Base-by-base conservation (phyloP, 1,140 invertebrate genomes). In the Drosophila lowei region DNA sequence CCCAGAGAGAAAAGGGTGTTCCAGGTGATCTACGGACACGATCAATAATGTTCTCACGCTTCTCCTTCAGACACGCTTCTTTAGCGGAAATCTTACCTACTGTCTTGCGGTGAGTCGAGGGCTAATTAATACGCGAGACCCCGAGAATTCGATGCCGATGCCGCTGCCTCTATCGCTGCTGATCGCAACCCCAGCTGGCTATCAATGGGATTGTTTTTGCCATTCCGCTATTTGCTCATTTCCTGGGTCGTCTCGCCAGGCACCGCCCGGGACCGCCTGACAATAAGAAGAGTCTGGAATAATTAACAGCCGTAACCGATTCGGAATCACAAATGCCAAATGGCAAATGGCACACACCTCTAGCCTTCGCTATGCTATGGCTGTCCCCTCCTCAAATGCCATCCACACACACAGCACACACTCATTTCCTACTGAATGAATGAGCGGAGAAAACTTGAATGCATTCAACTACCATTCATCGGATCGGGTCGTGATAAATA, bases 261-360 rank as follows among this genome's bases (percentile, higher is more conserved):
- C 34, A 38, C 34, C 34, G 34, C 34, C 34, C 34, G 11, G 13
- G 34, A 53, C 23, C 23, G 23, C 3, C 50, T 28, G 52, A 70
- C 66, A 70, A 68, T 68, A 53, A 65, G 0, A n/a, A 15, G 55
- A 57, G 44, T 30, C 65, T 83, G 70, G 79, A 77, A 81, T 83
- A 81, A 81, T 83, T 81, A 81, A 74, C 75, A 84, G 70, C 66
- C 68, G 79, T 73, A 76, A 80, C 77, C 66, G 54, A 80, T 65
- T 70, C n/a, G 66, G 66, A 70, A 70, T 70, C 66, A 70, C 66
- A 70, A 70, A 68, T 70, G 66, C 50, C 66, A 68, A 68, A 68
- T 70, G 66, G 63, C 66, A 68, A 68, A 48, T 4, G 18, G 34
- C 44, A 42, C 34, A 63, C 34, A 38, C 34, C 34, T 38, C 34